Percentiles rank a stretch among this genome's conserved stretches.
Evolutionary conservation across 2,113 vertebrate genomes (phyloP).

Genomic region (Muntiacus reevesi): DNA sequence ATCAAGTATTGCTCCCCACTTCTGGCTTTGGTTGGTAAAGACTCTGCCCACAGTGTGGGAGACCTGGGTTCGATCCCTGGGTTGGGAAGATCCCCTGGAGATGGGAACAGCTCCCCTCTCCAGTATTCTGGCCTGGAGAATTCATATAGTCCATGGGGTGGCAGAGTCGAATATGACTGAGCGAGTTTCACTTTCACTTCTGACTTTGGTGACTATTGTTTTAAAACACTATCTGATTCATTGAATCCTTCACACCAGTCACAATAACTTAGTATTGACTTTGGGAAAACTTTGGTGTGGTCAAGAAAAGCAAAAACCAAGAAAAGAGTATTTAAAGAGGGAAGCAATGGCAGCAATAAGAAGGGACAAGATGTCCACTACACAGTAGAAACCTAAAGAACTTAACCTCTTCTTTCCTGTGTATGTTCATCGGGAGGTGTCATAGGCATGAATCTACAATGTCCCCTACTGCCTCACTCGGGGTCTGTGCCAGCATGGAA

Average conservation of each 20-base stretch:
- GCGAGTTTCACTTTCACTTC: not conserved
- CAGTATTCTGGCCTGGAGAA: not conserved
- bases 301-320: not conserved
- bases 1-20: not conserved
- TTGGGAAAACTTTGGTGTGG: not conserved
- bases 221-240: not conserved
- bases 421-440: not conserved
- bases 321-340: not conserved
- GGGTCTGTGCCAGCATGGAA: not conserved
- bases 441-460: not conserved
- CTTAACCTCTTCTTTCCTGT: conserved; percentile 13
- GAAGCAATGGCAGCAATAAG: not conserved
- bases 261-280: not conserved
- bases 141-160: not conserved
- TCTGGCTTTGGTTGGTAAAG: not conserved
- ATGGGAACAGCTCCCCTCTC: not conserved
- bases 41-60: not conserved
- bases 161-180: not conserved
- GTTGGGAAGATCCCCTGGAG: not conserved
- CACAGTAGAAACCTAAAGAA: not conserved
- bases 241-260: not conserved
- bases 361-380: not conserved
- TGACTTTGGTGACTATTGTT: not conserved
- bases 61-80: not conserved
- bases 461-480: conserved; percentile 11